Percentiles rank a stretch among this genome's conserved stretches.
Evolutionary conservation across 2,888 invertebrate genomes (phyloP).

Genomic region (Bellardia pandia): DNA sequence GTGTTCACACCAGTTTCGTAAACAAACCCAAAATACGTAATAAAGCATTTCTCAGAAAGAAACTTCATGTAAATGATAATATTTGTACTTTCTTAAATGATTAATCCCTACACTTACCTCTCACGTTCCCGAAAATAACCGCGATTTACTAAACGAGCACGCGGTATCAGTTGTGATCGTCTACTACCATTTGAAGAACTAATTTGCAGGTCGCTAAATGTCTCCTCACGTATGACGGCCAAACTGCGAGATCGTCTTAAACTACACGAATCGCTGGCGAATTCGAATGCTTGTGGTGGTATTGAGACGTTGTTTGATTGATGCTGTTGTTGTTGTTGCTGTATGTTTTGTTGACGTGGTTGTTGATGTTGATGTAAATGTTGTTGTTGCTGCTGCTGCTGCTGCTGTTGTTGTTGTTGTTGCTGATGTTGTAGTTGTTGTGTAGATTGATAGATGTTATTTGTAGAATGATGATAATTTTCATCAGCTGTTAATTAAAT

Average conservation of each 20-base stretch:
- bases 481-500: conserved; percentile 76
- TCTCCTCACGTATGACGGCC: conserved; percentile 91
- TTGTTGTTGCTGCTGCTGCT: conserved; percentile 59
- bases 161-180: conserved; percentile 91
- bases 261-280: conserved; percentile 84
- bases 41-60: background rate
- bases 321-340: conserved; percentile 51
- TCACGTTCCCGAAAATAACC: conserved; percentile 90
- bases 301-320: conserved; percentile 54
- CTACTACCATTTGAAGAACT: conserved; percentile 87
- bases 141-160: conserved; percentile 91
- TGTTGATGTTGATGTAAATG: conserved; percentile 25
- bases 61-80: background rate
- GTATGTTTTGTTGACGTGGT: conserved; percentile 46
- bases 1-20: background rate
- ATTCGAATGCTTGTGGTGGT: conserved; percentile 78
- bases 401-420: conserved; percentile 61
- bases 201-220: conserved; percentile 89
- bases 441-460: conserved; percentile 73
- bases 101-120: conserved; percentile 86
- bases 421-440: conserved; percentile 64
- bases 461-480: conserved; percentile 77
- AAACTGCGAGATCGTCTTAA: conserved; percentile 89
- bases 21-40: background rate
- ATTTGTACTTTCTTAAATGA: background rate